Evolutionary conservation across 2,797 vertebrate species (phyloP).

Genomic region (Alauda arvensis): DNA sequence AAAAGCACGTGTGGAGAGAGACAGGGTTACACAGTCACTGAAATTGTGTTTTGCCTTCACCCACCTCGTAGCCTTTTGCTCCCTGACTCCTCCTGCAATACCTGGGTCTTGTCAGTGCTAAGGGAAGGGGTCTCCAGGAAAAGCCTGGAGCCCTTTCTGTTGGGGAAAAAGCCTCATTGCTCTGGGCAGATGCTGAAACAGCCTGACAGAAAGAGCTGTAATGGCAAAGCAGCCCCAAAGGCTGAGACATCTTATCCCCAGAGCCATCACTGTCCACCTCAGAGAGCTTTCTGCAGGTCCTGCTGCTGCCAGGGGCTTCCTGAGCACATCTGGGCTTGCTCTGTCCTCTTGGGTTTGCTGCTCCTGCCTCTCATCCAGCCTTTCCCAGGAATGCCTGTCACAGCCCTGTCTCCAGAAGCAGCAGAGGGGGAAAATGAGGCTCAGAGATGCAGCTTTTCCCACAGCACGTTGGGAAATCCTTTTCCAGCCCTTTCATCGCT

Average conservation of each 20-base stretch:
- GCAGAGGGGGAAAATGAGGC: not conserved
- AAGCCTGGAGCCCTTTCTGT: not conserved
- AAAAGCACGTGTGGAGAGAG: not conserved
- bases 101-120: not conserved
- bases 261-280: not conserved
- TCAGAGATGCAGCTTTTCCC: not conserved
- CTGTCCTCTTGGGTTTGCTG: not conserved
- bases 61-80: not conserved
- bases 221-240: not conserved
- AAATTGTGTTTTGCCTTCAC: not conserved
- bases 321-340: not conserved
- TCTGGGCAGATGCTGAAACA: not conserved
- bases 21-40: not conserved
- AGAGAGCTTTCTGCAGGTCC: not conserved
- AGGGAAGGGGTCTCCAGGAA: not conserved
- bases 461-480: not conserved
- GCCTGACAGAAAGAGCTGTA: not conserved
- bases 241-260: not conserved
- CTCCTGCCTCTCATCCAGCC: not conserved
- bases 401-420: not conserved
- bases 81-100: not conserved
- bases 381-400: not conserved
- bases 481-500: fast-evolving
- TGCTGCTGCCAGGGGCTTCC: not conserved
- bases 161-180: not conserved